These are phyloP conservation scores for Sorex fumeus DNA, from an alignment of 2,113 vertebrate species.

Conservation along the genomic window DNA sequence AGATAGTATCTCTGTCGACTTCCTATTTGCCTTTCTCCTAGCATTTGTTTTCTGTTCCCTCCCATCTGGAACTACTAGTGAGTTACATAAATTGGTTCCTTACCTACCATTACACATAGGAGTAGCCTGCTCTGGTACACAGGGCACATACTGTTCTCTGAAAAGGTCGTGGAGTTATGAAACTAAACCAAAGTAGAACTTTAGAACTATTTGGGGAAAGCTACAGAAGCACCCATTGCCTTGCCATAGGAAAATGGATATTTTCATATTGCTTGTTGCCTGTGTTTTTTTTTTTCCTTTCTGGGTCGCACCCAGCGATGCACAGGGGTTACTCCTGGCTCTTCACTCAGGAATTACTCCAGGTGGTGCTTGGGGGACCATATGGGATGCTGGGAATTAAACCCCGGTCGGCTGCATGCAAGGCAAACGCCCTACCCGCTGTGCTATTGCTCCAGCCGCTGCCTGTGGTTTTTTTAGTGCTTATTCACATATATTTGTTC, in stretches of 20 bases:
- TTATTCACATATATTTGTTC: not conserved
- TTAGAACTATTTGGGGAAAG: conserved; percentile 12
- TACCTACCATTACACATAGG: not conserved
- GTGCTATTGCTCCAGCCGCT: too few species aligned
- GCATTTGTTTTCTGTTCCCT: conserved; percentile 18
- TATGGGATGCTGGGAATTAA: too few species aligned
- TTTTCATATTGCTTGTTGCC: not conserved
- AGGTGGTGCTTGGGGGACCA: too few species aligned
- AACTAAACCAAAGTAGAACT: not conserved
- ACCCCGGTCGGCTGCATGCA: too few species aligned
- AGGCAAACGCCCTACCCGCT: too few species aligned
- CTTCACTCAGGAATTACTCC: too few species aligned
- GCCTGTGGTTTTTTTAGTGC: too few species aligned
- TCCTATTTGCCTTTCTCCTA: conserved; percentile 11
- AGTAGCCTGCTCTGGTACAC: not conserved
- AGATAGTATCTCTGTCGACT: conserved; percentile 13
- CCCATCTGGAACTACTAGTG: conserved; percentile 16
- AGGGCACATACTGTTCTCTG: conserved; percentile 34
- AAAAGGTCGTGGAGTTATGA: conserved; percentile 13
- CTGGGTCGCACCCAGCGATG: too few species aligned
- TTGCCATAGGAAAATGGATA: not conserved
- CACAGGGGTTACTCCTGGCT: too few species aligned
- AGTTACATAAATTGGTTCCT: conserved; percentile 57
- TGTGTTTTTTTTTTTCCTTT: too few species aligned
- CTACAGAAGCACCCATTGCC: not conserved